Conservation (phyloP, 2,113 vertebrate genomes). For the Microtus ochrogaster region DNA sequence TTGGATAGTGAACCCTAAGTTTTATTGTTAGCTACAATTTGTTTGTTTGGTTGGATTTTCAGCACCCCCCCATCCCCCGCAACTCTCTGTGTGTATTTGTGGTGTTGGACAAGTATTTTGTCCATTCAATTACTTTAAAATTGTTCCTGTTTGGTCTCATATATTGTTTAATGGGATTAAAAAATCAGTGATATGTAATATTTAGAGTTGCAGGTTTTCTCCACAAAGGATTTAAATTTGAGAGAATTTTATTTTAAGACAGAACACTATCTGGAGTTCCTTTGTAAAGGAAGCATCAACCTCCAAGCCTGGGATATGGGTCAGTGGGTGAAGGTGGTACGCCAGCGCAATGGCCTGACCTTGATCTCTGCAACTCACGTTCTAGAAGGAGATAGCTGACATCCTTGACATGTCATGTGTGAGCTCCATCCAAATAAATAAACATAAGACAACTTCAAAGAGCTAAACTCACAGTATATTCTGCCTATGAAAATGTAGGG, state of each 20-base stretch:
- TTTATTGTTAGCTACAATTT: background rate
- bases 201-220: background rate
- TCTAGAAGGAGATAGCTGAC: too few relatives aligned
- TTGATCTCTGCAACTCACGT: background rate
- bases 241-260: conserved; percentile 19
- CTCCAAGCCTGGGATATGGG: background rate
- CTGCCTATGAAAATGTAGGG: background rate
- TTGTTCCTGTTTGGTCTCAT: background rate
- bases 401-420: background rate
- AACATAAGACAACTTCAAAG: background rate
- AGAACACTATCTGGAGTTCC: background rate
- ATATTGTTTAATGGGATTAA: conserved; percentile 20
- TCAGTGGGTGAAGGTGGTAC: background rate
- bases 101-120: background rate
- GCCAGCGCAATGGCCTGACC: background rate
- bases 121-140: background rate
- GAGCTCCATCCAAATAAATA: background rate
- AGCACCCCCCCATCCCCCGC: background rate
- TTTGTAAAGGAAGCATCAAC: conserved; percentile 31
- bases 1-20: background rate
- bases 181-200: background rate
- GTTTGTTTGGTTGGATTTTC: background rate
- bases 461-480: background rate
- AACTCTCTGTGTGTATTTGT: background rate
- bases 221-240: background rate